These are phyloP conservation scores for Pseudorectes ferrugineus DNA, from an alignment of 2,113 vertebrate species.

Conservation along the genomic window DNA sequence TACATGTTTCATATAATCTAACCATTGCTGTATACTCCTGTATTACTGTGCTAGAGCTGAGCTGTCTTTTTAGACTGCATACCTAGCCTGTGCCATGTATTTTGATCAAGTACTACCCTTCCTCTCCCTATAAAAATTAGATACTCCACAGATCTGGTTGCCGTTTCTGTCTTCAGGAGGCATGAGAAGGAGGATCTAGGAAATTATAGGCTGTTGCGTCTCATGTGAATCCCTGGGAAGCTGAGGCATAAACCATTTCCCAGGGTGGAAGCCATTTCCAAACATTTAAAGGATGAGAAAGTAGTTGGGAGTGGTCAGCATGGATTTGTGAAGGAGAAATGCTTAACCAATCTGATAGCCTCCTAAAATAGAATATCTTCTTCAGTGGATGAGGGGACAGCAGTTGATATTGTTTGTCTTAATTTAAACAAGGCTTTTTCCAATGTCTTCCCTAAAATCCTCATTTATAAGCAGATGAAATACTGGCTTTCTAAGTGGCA, in stretches of 20 bases:
- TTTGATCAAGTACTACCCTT: background rate
- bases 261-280: background rate
- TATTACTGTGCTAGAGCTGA: background rate
- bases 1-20: background rate
- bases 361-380: background rate
- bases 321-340: background rate
- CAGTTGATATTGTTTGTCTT: background rate
- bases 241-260: background rate
- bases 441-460: background rate
- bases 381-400: background rate
- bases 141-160: background rate
- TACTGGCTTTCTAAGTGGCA: background rate
- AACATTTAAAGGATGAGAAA: background rate
- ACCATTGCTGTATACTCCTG: background rate
- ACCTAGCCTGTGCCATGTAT: background rate
- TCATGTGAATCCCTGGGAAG: background rate
- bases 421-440: background rate
- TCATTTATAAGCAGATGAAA: background rate
- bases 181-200: background rate
- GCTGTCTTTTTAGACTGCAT: background rate
- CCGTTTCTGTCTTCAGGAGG: background rate
- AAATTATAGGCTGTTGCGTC: background rate
- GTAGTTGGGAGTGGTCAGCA: background rate
- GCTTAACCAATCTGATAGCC: background rate
- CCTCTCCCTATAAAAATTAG: background rate